Conservation (phyloP, 2,113 vertebrate genomes). For the Scartelaos histophorus region DNA sequence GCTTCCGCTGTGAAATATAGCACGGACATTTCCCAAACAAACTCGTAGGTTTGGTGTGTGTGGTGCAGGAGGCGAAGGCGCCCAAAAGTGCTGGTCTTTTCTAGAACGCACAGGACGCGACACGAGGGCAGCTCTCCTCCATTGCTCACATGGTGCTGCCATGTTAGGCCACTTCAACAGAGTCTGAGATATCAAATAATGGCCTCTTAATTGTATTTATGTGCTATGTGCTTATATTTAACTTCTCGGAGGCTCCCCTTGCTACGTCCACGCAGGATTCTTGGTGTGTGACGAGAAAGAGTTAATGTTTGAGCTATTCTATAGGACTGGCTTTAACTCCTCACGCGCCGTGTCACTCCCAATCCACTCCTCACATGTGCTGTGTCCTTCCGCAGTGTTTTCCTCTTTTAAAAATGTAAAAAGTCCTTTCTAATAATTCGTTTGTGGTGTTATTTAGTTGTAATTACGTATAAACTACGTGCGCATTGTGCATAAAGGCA, state of each 20-base stretch:
- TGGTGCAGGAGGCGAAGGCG: background rate
- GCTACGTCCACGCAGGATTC: background rate
- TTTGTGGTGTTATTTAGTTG: background rate
- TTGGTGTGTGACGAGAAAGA: slow-evolving; percentile 5
- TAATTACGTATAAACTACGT: slow-evolving; percentile 11
- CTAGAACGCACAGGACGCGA: slow-evolving; percentile 30
- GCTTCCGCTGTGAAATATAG: slow-evolving; percentile 67
- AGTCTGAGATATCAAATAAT: slow-evolving; percentile 1
- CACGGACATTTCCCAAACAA: slow-evolving; percentile 13
- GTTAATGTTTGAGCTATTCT: slow-evolving; percentile 9
- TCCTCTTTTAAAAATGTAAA: background rate
- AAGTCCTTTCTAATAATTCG: background rate
- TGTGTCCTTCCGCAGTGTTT: background rate
- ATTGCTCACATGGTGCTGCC: slow-evolving; percentile 50
- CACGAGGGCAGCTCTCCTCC: slow-evolving; percentile 29
- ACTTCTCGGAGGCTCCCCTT: background rate
- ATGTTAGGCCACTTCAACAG: slow-evolving; percentile 29
- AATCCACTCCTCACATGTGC: background rate
- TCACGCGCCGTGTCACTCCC: background rate
- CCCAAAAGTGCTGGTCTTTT: slow-evolving; percentile 8
- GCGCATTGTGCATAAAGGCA: background rate
- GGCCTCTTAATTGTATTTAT: slow-evolving; percentile 25
- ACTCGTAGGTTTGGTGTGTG: slow-evolving; percentile 2
- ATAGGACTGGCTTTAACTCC: slow-evolving; percentile 11
- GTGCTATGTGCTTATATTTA: background rate